Conservation (phyloP, 2,113 vertebrate species). For the Pontoporia blainvillei region DNA sequence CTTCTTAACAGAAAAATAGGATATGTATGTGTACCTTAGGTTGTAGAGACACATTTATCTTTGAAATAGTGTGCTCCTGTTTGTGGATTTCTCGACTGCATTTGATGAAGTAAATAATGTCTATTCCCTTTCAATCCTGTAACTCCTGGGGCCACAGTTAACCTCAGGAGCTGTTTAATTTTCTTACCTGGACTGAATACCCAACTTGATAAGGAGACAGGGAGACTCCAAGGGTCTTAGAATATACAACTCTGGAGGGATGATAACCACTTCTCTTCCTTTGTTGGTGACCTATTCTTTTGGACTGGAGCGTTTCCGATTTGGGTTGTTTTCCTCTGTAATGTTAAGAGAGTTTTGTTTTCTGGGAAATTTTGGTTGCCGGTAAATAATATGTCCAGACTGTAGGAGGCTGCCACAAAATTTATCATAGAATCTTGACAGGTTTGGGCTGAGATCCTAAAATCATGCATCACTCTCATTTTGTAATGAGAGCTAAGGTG, state of each 20-base stretch:
- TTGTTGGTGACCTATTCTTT: neutral
- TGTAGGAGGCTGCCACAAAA: neutral
- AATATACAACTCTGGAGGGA: neutral
- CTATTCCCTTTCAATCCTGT: neutral
- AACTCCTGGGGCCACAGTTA: neutral
- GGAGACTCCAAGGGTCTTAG: neutral
- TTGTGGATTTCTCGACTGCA: neutral
- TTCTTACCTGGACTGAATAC: neutral
- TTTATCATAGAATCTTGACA: neutral
- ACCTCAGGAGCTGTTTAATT: neutral
- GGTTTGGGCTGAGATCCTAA: neutral
- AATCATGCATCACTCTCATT: neutral
- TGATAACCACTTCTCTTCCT: neutral
- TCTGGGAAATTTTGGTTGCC: slow-evolving; percentile 23
- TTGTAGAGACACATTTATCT: slow-evolving; percentile 6
- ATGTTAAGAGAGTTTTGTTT: slow-evolving; percentile 12
- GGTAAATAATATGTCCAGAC: neutral
- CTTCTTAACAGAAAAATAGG: slow-evolving; percentile 50
- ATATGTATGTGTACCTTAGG: slow-evolving; percentile 35
- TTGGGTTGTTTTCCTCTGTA: neutral
- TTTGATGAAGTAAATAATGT: slow-evolving; percentile 16
- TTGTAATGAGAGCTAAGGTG: neutral
- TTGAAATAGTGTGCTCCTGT: neutral
- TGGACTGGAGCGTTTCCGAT: neutral
- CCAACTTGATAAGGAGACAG: neutral